Base-by-base conservation (phyloP, 2,888 invertebrate species). In the Mimachlamys varia region DNA sequence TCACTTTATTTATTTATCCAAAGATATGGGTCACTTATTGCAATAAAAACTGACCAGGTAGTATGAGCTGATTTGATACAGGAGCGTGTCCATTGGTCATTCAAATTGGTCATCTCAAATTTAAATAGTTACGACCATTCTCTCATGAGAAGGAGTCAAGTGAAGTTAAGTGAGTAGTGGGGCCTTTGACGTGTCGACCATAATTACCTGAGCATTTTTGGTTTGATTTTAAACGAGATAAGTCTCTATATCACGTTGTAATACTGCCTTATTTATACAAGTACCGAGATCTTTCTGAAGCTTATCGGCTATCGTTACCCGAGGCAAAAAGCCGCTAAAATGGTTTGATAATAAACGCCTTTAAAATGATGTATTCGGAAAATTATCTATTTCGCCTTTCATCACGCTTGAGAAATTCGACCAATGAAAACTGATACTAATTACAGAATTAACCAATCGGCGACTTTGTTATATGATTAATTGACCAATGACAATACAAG, bases 171-270 rank as follows among this genome's bases (percentile, higher is more conserved):
- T 76, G 76, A 76, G 76, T 76, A 22, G 27, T 27, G 19, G 33
- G 76, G 76, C 76, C 76, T 76, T 76, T 76, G 76, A 76, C 76
- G 76, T 76, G 76, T 33, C 76, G 12, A 33, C 7, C 12, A 33
- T 76, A 76, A 76, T 76, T 76, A 76, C 76, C 12, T 76, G 76
- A 76, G 76, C 76, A 76, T 76, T 76, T 76, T 76, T 76, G 76
- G 76, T 76, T 76, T 76, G 76, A 76, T 76, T 90, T 89, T 89
- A 87, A 50, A 58, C n/a, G 88, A 50, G 92, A 92, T 92, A 92
- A 92, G 88, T 89, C 76, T 89, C 89, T 88, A 88, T 87, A 88
- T 89, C 90, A 90, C 89, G 53, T 89, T 89, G 91, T 89, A 91
- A 89, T 88, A 58, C 91, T 91, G 89, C 89, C 89, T 27, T 76